Evolutionary conservation across 2,113 vertebrate species (phyloP).

Genomic region (Plotosus lineatus): DNA sequence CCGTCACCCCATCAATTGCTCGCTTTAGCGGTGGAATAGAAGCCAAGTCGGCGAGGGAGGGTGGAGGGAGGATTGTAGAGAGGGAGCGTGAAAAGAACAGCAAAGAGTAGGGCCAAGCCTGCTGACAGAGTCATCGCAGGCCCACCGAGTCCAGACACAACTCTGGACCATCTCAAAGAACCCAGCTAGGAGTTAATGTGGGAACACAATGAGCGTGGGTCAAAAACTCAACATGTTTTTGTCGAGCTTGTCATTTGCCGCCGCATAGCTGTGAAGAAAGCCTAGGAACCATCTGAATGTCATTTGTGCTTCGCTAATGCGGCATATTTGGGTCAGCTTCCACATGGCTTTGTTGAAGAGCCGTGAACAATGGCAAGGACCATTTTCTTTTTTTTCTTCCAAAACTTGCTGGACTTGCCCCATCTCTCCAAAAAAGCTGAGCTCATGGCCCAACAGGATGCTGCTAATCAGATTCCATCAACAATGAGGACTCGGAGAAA

Average conservation of each 20-base stretch:
- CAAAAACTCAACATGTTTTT: conserved; percentile 78
- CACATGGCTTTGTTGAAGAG: conserved; percentile 67
- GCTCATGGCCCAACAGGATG: conserved; percentile 59
- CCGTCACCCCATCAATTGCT: conserved; percentile 64
- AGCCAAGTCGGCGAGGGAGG: conserved; percentile 59
- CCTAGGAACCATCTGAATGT: conserved; percentile 79
- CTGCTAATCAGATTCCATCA: conserved; percentile 55
- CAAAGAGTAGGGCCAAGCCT: conserved; percentile 72
- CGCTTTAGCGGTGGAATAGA: conserved; percentile 59
- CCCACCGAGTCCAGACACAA: conserved; percentile 75
- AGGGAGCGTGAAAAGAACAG: conserved; percentile 56
- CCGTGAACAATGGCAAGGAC: conserved; percentile 70
- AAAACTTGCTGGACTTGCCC: conserved; percentile 67
- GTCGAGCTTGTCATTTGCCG: conserved; percentile 79
- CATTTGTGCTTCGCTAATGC: conserved; percentile 75
- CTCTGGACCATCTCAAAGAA: conserved; percentile 75
- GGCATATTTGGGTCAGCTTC: conserved; percentile 74
- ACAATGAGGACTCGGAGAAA: conserved; percentile 35
- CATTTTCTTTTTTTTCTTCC: conserved; percentile 60
- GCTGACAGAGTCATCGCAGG: conserved; percentile 72
- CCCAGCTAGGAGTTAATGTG: conserved; percentile 78
- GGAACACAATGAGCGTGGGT: conserved; percentile 73
- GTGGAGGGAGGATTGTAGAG: conserved; percentile 50
- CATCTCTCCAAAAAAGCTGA: conserved; percentile 66
- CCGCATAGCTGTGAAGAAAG: conserved; percentile 73